phyloP scores from a whole-genome alignment of 2,888 invertebrate species.

The Phyllotreta striolata region DNA sequence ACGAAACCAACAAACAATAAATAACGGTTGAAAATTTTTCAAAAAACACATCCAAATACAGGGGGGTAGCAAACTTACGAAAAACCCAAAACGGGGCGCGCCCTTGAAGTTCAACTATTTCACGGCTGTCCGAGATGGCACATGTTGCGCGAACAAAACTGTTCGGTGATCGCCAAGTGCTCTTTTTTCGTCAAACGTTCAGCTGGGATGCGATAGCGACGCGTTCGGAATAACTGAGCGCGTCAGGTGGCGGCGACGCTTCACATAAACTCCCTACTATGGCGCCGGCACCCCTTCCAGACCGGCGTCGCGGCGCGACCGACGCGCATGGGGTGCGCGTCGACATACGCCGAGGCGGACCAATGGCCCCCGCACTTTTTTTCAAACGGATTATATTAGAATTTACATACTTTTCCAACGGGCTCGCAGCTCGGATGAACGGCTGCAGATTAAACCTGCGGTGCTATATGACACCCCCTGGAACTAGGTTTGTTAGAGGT shows the following conservation, averaged over 20 bases:
- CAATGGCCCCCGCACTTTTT: background rate
- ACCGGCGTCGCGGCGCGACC: conserved; percentile 31
- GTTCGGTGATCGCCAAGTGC: conserved; percentile 22
- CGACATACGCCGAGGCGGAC: conserved; percentile 4
- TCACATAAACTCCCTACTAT: conserved; percentile 38
- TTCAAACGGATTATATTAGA: background rate
- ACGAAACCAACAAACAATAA: conserved; percentile 5
- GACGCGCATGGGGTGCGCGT: conserved; percentile 29
- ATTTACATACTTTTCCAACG: background rate
- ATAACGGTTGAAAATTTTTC: conserved; percentile 3
- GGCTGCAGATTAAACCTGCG: no score
- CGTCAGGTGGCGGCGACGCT: conserved; percentile 24
- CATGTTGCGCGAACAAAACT: conserved; percentile 34
- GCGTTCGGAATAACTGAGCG: conserved; percentile 35
- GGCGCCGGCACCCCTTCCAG: conserved; percentile 32
- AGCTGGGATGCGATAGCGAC: conserved; percentile 21
- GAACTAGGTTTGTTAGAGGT: no score
- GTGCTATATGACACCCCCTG: no score
- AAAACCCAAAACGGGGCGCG: conserved; percentile 27
- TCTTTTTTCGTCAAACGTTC: conserved; percentile 4
- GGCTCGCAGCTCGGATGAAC: no score
- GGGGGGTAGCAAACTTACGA: conserved; percentile 24
- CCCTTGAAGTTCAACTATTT: conserved; percentile 24
- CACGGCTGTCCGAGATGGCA: conserved; percentile 27
- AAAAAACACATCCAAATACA: conserved; percentile 13